These are phyloP conservation scores for Eumacrocentrus americanus DNA, from an alignment of 2,888 invertebrate species.

Conservation along the genomic window DNA sequence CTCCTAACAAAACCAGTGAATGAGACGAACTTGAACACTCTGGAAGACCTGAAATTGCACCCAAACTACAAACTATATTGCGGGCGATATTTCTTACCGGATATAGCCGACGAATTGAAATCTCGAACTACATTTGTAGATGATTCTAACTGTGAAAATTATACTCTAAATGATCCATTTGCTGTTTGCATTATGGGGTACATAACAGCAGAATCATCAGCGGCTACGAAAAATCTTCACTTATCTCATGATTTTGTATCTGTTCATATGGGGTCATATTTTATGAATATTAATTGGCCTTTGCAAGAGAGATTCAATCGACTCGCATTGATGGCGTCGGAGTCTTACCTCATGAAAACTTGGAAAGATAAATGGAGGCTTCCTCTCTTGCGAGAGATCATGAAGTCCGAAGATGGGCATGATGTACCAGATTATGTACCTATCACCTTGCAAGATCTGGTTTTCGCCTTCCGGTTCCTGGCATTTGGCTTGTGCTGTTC, in stretches of 20 bases:
- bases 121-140: not conserved
- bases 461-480: not conserved
- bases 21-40: not conserved
- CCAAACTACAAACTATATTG: not conserved
- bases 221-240: not conserved
- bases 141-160: not conserved
- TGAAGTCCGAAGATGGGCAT: not conserved
- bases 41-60: not conserved
- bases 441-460: not conserved
- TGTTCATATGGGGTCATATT: not conserved
- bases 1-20: not conserved
- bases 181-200: not conserved
- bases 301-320: not conserved
- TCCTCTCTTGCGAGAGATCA: conserved; percentile 14
- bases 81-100: not conserved
- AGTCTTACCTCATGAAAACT: conserved; percentile 20
- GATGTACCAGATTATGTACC: not conserved
- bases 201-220: not conserved
- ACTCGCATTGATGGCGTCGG: conserved; percentile 8
- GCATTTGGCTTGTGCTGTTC: not conserved
- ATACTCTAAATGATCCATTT: not conserved
- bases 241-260: not conserved
- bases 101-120: not conserved
- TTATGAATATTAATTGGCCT: not conserved
- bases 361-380: not conserved